A percentile compares a stretch with the other conserved stretches of the same genome.
phyloP scores from a whole-genome alignment of 2,888 invertebrate genomes.

The Epirrhoe tristata region DNA sequence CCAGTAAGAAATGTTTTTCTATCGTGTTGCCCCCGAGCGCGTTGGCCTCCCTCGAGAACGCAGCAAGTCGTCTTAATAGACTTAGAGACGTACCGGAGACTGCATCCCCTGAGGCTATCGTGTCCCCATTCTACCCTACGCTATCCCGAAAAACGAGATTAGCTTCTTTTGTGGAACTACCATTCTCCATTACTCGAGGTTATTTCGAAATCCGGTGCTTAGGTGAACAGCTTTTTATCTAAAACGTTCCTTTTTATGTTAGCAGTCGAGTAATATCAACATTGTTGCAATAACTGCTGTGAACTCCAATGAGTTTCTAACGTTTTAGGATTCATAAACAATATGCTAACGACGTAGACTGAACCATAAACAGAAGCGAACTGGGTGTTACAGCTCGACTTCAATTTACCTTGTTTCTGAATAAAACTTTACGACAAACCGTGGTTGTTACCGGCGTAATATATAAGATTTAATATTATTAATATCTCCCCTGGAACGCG shows the following conservation, averaged over 20 bases:
- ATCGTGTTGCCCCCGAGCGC: constrained; percentile 66
- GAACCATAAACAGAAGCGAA: constrained; percentile 60
- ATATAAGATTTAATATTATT: constrained; percentile 31
- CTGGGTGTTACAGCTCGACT: constrained; percentile 55
- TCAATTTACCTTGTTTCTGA: constrained; percentile 57
- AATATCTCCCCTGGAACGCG: constrained; percentile 52
- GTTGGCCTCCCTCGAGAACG: constrained; percentile 61
- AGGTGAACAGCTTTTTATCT: constrained; percentile 47
- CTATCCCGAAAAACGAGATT: constrained; percentile 72
- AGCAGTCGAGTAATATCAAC: constrained; percentile 38
- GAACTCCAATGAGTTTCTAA: constrained; percentile 41
- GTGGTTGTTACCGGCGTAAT: constrained; percentile 37
- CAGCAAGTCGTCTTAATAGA: constrained; percentile 81
- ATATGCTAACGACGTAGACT: constrained; percentile 62
- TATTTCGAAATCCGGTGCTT: constrained; percentile 51
- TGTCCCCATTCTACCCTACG: constrained; percentile 65
- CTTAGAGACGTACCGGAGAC: constrained; percentile 75
- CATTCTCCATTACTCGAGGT: constrained; percentile 55
- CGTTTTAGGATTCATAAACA: constrained; percentile 68
- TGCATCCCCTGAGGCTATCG: constrained; percentile 71
- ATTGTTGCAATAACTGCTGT: constrained; percentile 56
- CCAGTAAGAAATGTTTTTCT: constrained; percentile 74
- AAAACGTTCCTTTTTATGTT: constrained; percentile 45
- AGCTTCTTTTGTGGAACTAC: constrained; percentile 68
- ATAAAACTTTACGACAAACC: constrained; percentile 48